phyloP scores from a whole-genome alignment of 2,797 vertebrate genomes.

The Atherinosoma microstoma region DNA sequence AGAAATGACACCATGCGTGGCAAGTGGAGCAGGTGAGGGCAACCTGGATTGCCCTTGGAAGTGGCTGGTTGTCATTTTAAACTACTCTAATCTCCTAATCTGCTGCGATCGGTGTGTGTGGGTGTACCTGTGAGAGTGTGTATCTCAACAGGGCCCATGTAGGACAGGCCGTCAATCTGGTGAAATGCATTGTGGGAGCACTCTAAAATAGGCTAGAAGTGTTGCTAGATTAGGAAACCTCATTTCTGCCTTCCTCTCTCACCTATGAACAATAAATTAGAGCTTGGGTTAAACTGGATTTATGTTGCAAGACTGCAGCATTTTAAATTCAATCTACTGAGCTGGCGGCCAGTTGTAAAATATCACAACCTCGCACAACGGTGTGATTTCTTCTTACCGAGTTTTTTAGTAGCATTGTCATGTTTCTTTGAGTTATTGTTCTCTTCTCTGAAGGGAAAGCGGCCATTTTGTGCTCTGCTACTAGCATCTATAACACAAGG shows the following conservation, averaged over 20 bases:
- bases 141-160: conserved; percentile 28
- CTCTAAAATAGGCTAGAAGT: conserved; percentile 57
- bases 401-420: background rate
- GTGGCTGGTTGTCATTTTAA: conserved; percentile 64
- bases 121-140: conserved; percentile 5
- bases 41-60: conserved; percentile 65
- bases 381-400: background rate
- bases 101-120: conserved; percentile 32
- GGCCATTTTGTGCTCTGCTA: conserved; percentile 51
- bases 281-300: background rate
- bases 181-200: conserved; percentile 68
- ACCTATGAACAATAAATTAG: background rate
- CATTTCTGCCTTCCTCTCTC: background rate
- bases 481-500: conserved; percentile 43
- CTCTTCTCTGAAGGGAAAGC: conserved; percentile 13
- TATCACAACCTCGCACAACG: background rate
- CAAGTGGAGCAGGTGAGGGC: conserved; percentile 30
- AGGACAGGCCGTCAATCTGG: conserved; percentile 48
- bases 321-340: conserved; percentile 9
- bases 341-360: background rate
- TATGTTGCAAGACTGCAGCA: background rate
- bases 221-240: conserved; percentile 50
- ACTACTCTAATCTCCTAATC: conserved; percentile 82
- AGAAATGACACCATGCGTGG: background rate
- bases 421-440: background rate